Evolutionary conservation across 2,113 vertebrate genomes (phyloP), one percentile per base, ranked within the genome.

Genomic region (Mirounga angustirostris): DNA sequence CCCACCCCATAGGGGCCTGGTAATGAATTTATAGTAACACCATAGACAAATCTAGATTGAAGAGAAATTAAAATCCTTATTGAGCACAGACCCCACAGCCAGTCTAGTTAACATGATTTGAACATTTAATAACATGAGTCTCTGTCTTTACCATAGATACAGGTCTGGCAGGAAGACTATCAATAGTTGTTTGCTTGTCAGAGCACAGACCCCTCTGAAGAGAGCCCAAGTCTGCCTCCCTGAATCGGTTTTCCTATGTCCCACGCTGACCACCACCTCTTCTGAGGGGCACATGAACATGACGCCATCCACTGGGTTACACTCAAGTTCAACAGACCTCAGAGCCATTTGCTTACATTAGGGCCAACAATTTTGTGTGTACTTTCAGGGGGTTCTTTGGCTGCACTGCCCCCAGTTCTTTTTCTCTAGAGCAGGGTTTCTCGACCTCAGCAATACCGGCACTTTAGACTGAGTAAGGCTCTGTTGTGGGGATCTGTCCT

Each of bases 1-100:
- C 24, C 78, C 40, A 15, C 14, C 21, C 33, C 52, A n/a, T 12
- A 50, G 2, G 40, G 33, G 10, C 61, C 22, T 71, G 61, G 33
- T 81, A 89, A 91, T 63, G 4, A 83, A 81, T 93, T 96, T 91
- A 85, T 4, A 79, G 22, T 84, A 89, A 89, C 14, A 63, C 46
- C 14, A 2, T 46, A 67, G 28, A 81, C 15, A 91, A 13, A 81
- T 71, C n/a, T 81, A 90, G 21, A 91, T 19, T 18, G 36, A 54
- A 94, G 59, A 74, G 30, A n/a, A 88, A 65, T 36, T 56, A 76
- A 88, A 76, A 90, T 21, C 52, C 76, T 87, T 65, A 33, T 18
- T 81, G 19, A 95, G 63, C 46, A 88, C 26, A 71, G 50, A 88
- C 9, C 7, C 7, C 73, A 22, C 16, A 71, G 56, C 33, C 80